Base-by-base conservation (phyloP, 1,140 invertebrate species). In the Drosophila nigromelanica region DNA sequence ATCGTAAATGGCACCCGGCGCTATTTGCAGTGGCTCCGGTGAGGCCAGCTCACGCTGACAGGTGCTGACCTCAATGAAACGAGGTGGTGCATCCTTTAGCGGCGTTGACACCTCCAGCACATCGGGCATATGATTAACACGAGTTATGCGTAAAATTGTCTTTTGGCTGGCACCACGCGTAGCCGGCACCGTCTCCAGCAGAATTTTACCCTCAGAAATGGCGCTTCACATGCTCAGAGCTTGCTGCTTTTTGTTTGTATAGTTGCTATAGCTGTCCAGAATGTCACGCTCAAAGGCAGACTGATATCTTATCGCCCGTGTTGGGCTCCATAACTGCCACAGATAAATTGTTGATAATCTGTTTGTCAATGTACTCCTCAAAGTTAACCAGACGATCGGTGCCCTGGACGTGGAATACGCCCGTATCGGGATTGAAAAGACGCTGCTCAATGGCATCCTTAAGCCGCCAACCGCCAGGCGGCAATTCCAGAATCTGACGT, bases 331-430 rank as follows among this genome's bases (percentile, higher is more conserved):
- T 92, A 7, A 97, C 96, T 24, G 94, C 89, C 24, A 96, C 96
- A 3, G 97, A 97, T 59, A 95, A 93, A 3, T 96, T 94, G 92
- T 98, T 95, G 43, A 99, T 96, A 10, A 98, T 95, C 82, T 96
- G 95, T 50, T 97, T 93, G 77, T 95, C 95, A 33, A 98, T 93
- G 78, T 97, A 98, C 92, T 98, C 97, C 92, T 97, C 94, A 76
- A 99, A 96, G 63, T 96, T 96, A 4, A 98, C 94, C 30, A 97
- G 92, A 80, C 96, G 94, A 90, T 98, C 96, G 2, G 97, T 97
- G 33, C 96, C 96, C 39, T 97, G 97, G 78, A 99, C 96, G 54
- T 95, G 95, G 86, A 98, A 98, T 3, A 97, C 93, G 3, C 97
- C 97, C 5, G 94, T 95, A 2, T 94, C 93, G 1, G 96, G 94